phyloP scores from a whole-genome alignment of 2,797 vertebrate species.

The Arctocebus calabarensis region DNA sequence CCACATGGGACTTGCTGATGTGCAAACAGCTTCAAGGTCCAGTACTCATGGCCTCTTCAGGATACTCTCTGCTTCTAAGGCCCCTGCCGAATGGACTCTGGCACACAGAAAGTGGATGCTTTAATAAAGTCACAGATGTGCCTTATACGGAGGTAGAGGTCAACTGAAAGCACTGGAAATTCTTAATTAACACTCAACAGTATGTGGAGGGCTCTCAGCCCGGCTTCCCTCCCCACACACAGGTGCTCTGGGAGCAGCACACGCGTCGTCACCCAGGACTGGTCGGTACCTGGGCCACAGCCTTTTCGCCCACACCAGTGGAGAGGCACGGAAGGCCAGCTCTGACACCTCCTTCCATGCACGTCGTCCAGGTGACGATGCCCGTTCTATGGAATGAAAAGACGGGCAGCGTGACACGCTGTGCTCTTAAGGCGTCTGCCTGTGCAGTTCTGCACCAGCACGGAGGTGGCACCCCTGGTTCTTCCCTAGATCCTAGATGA shows the following conservation, averaged over 20 bases:
- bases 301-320: too few relatives aligned
- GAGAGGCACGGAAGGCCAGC: rapidly evolving
- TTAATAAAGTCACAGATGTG: not conserved
- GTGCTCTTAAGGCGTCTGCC: rapidly evolving
- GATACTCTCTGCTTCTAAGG: not conserved
- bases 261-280: rapidly evolving
- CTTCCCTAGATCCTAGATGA: not conserved
- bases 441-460: too few relatives aligned
- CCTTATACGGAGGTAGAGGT: too few relatives aligned
- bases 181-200: not conserved
- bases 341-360: rapidly evolving
- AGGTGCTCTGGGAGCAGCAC: not conserved
- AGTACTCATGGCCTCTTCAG: not conserved
- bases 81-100: rapidly evolving
- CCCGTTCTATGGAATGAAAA: rapidly evolving
- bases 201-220: not conserved
- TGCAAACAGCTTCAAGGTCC: not conserved
- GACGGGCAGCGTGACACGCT: rapidly evolving
- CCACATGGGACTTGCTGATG: rapidly evolving
- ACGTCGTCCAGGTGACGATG: rapidly evolving
- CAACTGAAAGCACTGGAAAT: not conserved
- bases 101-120: rapidly evolving
- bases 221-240: not conserved
- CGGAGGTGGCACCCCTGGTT: not conserved
- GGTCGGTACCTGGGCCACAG: rapidly evolving